Evolutionary conservation across 2,888 invertebrate species (phyloP).

Genomic region (Emmelina monodactyla): DNA sequence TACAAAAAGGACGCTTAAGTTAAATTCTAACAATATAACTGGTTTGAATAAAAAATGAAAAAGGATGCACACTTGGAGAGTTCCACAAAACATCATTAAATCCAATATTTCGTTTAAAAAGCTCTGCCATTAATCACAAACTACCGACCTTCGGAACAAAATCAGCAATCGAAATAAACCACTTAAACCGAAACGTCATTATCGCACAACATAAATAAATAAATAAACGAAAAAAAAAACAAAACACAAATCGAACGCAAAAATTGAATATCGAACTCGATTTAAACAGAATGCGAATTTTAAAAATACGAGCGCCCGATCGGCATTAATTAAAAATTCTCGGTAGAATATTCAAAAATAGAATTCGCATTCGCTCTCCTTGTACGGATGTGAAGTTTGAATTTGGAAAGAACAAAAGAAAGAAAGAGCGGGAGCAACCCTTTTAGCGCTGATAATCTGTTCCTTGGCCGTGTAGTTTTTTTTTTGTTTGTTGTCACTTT

Average conservation of each 20-base stretch:
- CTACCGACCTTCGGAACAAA: constrained; percentile 65
- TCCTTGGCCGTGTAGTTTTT: constrained; percentile 58
- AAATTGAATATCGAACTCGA: constrained; percentile 64
- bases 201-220: constrained; percentile 66
- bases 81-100: constrained; percentile 62
- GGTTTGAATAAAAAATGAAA: too few relatives aligned
- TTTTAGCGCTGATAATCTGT: constrained; percentile 68
- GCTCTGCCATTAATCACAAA: constrained; percentile 65
- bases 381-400: constrained; percentile 62
- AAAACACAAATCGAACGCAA: constrained; percentile 59
- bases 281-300: constrained; percentile 64
- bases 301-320: constrained; percentile 60
- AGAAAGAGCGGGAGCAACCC: constrained; percentile 64
- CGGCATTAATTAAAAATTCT: constrained; percentile 67
- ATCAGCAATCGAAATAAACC: constrained; percentile 66
- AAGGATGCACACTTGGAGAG: constrained; percentile 22
- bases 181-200: constrained; percentile 67
- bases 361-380: constrained; percentile 66
- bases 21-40: too few relatives aligned
- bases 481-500: constrained; percentile 65
- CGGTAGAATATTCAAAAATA: constrained; percentile 67
- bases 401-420: constrained; percentile 65
- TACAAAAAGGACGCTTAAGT: too few relatives aligned
- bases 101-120: constrained; percentile 66
- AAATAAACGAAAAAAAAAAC: constrained; percentile 23